Evolutionary conservation across 2,113 vertebrate species (phyloP).

Genomic region (Varanus salvator): DNA sequence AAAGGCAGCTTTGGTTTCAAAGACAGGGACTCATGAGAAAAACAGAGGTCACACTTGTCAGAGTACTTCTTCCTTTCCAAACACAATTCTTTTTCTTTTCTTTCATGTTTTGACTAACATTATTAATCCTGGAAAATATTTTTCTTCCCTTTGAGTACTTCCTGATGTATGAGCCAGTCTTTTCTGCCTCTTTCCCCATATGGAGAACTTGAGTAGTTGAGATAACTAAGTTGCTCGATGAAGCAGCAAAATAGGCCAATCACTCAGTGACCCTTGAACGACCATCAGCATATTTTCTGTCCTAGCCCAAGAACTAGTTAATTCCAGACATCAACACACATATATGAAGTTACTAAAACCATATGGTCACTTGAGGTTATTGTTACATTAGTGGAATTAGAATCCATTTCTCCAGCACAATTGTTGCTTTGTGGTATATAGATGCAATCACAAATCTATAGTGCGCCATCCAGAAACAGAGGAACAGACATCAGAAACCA

Average conservation of each 20-base stretch:
- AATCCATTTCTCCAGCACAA: conserved; percentile 1
- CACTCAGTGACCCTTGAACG: background rate
- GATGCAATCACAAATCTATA: background rate
- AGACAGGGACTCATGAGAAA: conserved; percentile 66
- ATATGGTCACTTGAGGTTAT: background rate
- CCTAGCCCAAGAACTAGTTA: background rate
- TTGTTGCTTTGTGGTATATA: background rate
- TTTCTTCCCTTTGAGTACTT: conserved; percentile 41
- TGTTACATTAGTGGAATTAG: conserved; percentile 6
- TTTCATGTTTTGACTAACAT: conserved; percentile 63
- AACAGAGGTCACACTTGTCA: conserved; percentile 67
- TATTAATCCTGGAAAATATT: conserved; percentile 61
- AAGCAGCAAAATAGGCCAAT: conserved; percentile 41
- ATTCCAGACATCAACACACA: background rate
- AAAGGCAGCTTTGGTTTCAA: conserved; percentile 74
- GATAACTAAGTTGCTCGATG: background rate
- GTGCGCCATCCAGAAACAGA: background rate
- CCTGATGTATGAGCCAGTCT: background rate
- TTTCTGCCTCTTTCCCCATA: background rate
- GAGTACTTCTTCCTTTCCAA: conserved; percentile 61
- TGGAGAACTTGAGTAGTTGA: conserved; percentile 39
- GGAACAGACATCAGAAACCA: fast-evolving
- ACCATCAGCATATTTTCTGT: fast-evolving
- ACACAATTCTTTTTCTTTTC: conserved; percentile 41
- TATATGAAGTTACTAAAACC: background rate